Conservation (phyloP, 1,140 invertebrate species). For the Aphelenchoides besseyi region DNA sequence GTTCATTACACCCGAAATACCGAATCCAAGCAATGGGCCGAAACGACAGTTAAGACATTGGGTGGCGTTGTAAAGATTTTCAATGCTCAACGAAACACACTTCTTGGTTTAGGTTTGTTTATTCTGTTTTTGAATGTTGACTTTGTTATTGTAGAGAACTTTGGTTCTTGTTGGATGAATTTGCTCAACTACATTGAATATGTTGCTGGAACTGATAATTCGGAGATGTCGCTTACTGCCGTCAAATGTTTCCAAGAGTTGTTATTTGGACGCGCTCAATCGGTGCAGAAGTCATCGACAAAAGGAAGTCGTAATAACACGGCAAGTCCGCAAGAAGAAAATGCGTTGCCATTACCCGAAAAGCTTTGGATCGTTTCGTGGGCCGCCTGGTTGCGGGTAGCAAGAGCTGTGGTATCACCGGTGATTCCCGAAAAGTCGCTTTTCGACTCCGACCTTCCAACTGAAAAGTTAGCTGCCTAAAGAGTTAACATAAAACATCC, state of each 20-base stretch:
- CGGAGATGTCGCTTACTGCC: conserved; percentile 66
- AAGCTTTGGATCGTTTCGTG: conserved; percentile 52
- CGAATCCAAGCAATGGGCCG: conserved; percentile 98
- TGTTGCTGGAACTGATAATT: conserved; percentile 64
- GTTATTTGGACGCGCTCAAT: conserved; percentile 40
- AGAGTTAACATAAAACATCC: background rate
- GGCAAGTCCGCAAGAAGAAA: conserved; percentile 23
- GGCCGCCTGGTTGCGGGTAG: conserved; percentile 41
- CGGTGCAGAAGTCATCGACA: background rate
- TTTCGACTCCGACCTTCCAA: background rate
- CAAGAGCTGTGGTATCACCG: conserved; percentile 38
- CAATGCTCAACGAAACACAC: conserved; percentile 53
- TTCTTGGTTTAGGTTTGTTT: conserved; percentile 50
- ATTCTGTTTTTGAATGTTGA: background rate
- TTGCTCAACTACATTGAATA: conserved; percentile 63
- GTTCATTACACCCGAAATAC: conserved; percentile 98
- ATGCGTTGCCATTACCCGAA: conserved; percentile 33
- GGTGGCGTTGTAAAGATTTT: conserved; percentile 60
- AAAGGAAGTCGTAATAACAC: conserved; percentile 4
- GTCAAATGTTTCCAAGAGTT: conserved; percentile 65
- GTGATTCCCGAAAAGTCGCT: conserved; percentile 24
- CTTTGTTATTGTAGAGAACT: conserved; percentile 42
- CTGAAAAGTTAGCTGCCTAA: background rate
- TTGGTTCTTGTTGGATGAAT: conserved; percentile 42
- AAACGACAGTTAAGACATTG: conserved; percentile 77